These are phyloP conservation scores for Yponomeuta sedellus DNA, from an alignment of 2,888 invertebrate species.

Conservation along the genomic window DNA sequence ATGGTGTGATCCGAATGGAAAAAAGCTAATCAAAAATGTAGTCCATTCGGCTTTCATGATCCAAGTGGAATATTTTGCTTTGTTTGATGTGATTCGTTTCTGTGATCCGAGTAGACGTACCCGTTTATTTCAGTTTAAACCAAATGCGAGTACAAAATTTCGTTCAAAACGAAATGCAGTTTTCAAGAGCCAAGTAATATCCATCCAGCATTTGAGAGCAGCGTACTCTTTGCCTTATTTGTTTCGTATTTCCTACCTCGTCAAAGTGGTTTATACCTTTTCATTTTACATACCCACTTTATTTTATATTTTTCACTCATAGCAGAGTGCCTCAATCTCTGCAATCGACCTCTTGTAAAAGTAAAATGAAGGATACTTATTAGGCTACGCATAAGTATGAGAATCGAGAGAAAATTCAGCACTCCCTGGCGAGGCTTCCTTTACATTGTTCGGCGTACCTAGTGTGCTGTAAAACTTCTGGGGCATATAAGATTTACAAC, in stretches of 20 bases:
- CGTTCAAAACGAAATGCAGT: background rate
- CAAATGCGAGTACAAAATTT: background rate
- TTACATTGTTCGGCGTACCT: background rate
- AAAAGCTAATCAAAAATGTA: no score
- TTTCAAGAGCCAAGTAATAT: background rate
- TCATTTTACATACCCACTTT: background rate
- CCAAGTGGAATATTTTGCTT: no score
- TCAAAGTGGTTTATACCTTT: background rate
- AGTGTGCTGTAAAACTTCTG: background rate
- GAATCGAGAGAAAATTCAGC: no score
- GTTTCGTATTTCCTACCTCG: background rate
- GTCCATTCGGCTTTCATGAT: no score
- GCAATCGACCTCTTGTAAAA: background rate
- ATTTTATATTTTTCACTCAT: background rate
- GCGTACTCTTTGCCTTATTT: background rate
- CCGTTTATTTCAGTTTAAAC: no score
- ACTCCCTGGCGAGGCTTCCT: no score
- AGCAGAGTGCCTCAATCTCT: background rate
- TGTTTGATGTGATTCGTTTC: no score
- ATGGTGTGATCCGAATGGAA: no score
- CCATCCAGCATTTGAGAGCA: background rate
- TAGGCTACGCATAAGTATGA: no score
- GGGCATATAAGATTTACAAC: conserved; percentile 1
- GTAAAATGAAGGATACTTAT: no score
- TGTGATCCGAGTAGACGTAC: no score